A percentile compares a stretch with the other conserved stretches of the same genome.
Conservation (phyloP, 2,113 vertebrate species). For the Silurus meridionalis region DNA sequence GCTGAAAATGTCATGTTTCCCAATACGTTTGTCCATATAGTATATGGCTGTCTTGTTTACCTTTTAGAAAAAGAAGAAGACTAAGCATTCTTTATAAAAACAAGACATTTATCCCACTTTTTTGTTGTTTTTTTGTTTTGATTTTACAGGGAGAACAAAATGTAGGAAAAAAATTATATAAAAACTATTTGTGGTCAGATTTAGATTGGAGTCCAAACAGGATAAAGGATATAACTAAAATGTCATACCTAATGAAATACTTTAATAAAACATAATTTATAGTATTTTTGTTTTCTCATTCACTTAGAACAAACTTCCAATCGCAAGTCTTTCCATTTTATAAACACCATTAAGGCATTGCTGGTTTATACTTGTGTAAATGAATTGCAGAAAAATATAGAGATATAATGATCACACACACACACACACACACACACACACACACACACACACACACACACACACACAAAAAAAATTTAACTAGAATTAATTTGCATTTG, state of each 20-base stretch:
- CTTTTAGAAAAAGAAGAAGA: too few relatives aligned
- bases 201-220: neutral
- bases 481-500: neutral
- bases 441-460: neutral
- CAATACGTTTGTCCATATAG: too few relatives aligned
- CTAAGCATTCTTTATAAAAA: neutral
- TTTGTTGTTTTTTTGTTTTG: too few relatives aligned
- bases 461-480: neutral
- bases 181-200: neutral
- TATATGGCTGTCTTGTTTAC: neutral
- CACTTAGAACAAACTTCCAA: neutral
- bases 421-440: neutral
- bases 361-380: neutral
- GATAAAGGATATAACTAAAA: neutral
- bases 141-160: neutral
- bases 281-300: neutral
- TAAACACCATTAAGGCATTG: neutral
- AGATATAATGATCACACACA: neutral
- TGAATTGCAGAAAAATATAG: conserved; percentile 1
- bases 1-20: too few relatives aligned
- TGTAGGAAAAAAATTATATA: neutral
- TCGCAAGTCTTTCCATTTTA: conserved; percentile 2
- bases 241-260: neutral
- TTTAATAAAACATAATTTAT: neutral
- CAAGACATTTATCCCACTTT: neutral